Evolutionary conservation across 2,113 vertebrate species (phyloP).

Genomic region (Corythornis madagascariensis): DNA sequence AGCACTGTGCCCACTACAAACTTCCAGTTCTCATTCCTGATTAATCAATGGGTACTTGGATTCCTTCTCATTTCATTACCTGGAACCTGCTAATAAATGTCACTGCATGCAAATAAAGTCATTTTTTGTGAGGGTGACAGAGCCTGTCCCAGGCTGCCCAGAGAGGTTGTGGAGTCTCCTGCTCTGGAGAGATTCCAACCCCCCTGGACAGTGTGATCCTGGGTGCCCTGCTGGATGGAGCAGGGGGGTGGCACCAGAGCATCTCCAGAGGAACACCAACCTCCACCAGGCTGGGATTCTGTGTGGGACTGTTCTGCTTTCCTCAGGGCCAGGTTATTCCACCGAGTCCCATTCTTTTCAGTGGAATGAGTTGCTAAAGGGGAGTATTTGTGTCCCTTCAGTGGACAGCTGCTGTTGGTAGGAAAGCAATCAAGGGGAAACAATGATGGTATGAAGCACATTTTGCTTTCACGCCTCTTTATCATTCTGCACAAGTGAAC

Average conservation of each 20-base stretch:
- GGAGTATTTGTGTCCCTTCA: slow-evolving; percentile 72
- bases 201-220: no score
- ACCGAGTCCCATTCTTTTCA: slow-evolving; percentile 73
- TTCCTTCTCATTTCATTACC: slow-evolving; percentile 56
- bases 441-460: slow-evolving; percentile 63
- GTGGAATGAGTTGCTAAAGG: slow-evolving; percentile 70
- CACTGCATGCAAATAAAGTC: slow-evolving; percentile 33
- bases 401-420: slow-evolving; percentile 72
- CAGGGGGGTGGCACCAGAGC: no score
- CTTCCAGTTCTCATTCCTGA: slow-evolving; percentile 59
- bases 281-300: no score
- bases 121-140: slow-evolving; percentile 9
- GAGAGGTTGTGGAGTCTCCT: no score
- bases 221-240: no score
- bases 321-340: slow-evolving; percentile 51
- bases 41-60: slow-evolving; percentile 55
- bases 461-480: slow-evolving; percentile 69
- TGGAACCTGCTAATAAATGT: slow-evolving; percentile 41
- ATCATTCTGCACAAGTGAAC: slow-evolving; percentile 58
- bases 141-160: no score
- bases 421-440: slow-evolving; percentile 66
- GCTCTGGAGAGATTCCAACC: no score
- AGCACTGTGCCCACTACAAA: slow-evolving; percentile 56
- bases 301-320: no score
- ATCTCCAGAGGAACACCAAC: no score